Evolutionary conservation across 2,888 invertebrate species (phyloP).

Genomic region (Oxytorus armatus): DNA sequence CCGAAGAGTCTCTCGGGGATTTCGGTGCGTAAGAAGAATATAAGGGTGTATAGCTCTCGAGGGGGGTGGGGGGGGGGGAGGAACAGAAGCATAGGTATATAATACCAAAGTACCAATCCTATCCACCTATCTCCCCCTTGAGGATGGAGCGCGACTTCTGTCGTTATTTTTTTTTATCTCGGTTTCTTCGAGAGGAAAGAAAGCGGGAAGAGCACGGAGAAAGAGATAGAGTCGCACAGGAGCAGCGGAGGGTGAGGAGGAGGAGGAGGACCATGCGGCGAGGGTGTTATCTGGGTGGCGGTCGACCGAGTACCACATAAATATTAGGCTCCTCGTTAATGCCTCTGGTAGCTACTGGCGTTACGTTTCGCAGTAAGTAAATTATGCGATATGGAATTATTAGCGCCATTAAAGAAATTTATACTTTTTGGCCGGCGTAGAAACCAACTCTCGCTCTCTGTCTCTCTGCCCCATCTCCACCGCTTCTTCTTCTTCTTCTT

Average conservation of each 20-base stretch:
- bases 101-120: slow-evolving; percentile 65
- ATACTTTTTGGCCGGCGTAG: slow-evolving; percentile 79
- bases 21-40: slow-evolving; percentile 58
- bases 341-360: slow-evolving; percentile 84
- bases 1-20: slow-evolving; percentile 55
- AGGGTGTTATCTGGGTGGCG: slow-evolving; percentile 84
- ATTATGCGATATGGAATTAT: slow-evolving; percentile 85
- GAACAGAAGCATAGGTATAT: slow-evolving; percentile 59
- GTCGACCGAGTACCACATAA: slow-evolving; percentile 83
- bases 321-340: slow-evolving; percentile 85
- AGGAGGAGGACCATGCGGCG: slow-evolving; percentile 71
- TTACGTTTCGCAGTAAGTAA: slow-evolving; percentile 85
- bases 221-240: slow-evolving; percentile 50
- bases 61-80: too few species aligned
- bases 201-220: slow-evolving; percentile 55
- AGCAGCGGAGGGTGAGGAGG: slow-evolving; percentile 66
- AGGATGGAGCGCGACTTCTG: slow-evolving; percentile 58
- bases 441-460: slow-evolving; percentile 66
- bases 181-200: slow-evolving; percentile 58
- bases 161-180: slow-evolving; percentile 67
- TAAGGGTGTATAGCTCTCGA: slow-evolving; percentile 49
- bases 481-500: slow-evolving; percentile 20
- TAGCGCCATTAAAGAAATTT: slow-evolving; percentile 85
- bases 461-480: slow-evolving; percentile 56
- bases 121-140: slow-evolving; percentile 65